phyloP scores from a whole-genome alignment of 2,113 vertebrate species.

The Steatornis caripensis region DNA sequence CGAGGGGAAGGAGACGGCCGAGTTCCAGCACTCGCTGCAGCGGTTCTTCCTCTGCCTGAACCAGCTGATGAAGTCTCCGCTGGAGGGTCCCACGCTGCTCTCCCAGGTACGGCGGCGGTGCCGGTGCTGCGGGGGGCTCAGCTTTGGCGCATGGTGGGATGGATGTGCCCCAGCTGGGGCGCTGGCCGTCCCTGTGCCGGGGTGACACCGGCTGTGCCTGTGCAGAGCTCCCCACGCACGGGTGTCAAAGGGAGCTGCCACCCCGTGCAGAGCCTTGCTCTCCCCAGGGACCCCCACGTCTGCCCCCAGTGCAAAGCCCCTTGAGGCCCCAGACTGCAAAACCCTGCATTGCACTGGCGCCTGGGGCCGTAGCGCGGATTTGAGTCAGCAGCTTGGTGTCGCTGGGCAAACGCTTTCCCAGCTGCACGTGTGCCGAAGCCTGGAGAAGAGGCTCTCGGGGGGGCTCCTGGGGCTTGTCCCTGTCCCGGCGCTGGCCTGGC shows the following conservation, averaged over 20 bases:
- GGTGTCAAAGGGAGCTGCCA: neutral
- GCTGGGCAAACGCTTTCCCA: accelerated
- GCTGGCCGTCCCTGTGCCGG: too few relatives aligned
- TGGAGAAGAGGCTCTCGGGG: neutral
- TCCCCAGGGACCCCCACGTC: accelerated
- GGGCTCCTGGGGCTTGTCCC: neutral
- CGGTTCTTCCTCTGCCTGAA: constrained; percentile 19
- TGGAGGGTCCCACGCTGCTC: constrained; percentile 39
- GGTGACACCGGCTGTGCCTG: neutral
- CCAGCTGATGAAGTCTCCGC: constrained; percentile 29
- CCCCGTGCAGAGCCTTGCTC: accelerated
- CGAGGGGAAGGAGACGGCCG: constrained; percentile 20
- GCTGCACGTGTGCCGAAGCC: accelerated
- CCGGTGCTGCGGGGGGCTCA: neutral
- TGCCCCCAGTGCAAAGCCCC: neutral
- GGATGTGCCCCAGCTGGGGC: neutral
- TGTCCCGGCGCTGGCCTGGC: neutral
- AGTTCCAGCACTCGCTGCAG: constrained; percentile 21
- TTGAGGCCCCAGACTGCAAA: neutral
- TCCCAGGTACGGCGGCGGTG: neutral
- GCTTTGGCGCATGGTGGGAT: accelerated
- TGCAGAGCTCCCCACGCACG: too few relatives aligned
- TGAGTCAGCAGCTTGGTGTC: neutral
- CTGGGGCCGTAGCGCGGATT: accelerated
- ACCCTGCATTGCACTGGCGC: accelerated